Conservation (phyloP, 1,140 invertebrate genomes). For the Drosophila melanica region DNA sequence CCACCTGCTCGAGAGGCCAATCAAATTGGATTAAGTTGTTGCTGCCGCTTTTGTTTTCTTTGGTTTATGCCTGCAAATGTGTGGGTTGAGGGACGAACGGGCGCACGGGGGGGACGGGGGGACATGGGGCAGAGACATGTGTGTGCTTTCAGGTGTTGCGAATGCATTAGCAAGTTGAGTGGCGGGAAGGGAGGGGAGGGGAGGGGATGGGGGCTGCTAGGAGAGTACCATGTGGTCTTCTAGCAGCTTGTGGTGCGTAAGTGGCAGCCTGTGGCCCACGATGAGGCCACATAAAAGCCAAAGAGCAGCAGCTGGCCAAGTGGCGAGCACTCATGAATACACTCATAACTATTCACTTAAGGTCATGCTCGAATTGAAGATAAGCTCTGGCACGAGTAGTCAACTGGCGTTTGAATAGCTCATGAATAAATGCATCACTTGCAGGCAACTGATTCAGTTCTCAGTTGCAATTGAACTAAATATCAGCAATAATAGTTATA, state of each 20-base stretch:
- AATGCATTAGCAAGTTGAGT: slow-evolving; percentile 5
- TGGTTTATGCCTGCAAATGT: slow-evolving; percentile 12
- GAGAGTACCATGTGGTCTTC: neutral
- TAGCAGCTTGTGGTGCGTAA: slow-evolving; percentile 31
- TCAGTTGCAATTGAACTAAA: neutral
- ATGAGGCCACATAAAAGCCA: slow-evolving; percentile 43
- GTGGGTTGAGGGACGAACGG: neutral
- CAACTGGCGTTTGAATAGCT: slow-evolving; percentile 4
- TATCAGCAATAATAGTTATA: no score
- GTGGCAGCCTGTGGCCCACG: slow-evolving; percentile 22
- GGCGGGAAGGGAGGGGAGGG: slow-evolving; percentile 4
- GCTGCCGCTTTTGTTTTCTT: slow-evolving; percentile 49
- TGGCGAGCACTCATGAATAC: slow-evolving; percentile 33
- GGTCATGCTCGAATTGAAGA: neutral
- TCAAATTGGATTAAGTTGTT: slow-evolving; percentile 82
- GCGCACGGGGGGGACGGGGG: no score
- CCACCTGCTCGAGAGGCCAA: slow-evolving; percentile 52
- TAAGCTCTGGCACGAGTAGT: neutral
- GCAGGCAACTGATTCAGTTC: neutral
- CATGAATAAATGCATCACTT: slow-evolving; percentile 3
- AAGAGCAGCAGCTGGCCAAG: slow-evolving; percentile 13
- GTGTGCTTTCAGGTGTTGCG: slow-evolving; percentile 7
- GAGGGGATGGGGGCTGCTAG: neutral
- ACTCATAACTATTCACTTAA: slow-evolving; percentile 27
- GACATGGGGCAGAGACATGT: neutral